Conservation (phyloP, 2,113 vertebrate genomes). For the Pyxicephalus adspersus region DNA sequence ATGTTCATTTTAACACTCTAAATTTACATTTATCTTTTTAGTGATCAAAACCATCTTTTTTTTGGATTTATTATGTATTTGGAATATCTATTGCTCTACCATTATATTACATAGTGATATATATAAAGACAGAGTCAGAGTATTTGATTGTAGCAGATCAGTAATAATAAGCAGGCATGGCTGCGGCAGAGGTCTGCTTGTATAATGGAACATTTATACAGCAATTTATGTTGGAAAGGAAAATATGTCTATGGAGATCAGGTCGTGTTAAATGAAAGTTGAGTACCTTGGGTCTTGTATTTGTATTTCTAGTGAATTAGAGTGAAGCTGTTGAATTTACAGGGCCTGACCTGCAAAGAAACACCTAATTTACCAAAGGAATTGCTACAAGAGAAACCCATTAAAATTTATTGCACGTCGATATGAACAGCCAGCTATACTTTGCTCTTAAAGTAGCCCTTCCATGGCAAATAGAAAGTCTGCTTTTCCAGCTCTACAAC, state of each 20-base stretch:
- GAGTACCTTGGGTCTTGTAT: background rate
- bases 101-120: background rate
- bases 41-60: no score
- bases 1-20: no score
- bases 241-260: conserved; percentile 3
- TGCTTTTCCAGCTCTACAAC: no score
- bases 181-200: background rate
- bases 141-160: background rate
- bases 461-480: no score
- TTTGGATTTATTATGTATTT: no score
- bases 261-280: background rate
- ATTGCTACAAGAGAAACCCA: conserved; percentile 47
- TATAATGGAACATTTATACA: background rate
- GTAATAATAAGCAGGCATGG: no score
- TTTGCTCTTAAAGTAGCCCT: background rate
- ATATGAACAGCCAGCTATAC: background rate
- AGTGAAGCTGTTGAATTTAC: background rate
- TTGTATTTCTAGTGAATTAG: background rate
- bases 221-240: conserved; percentile 1
- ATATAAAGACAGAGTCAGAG: background rate
- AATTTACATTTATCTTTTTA: no score
- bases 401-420: conserved; percentile 27
- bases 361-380: conserved; percentile 43
- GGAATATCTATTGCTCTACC: no score
- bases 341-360: conserved; percentile 21